These are phyloP conservation scores for Zaprionus lineosus DNA, from an alignment of 2,888 invertebrate genomes.

Conservation along the genomic window DNA sequence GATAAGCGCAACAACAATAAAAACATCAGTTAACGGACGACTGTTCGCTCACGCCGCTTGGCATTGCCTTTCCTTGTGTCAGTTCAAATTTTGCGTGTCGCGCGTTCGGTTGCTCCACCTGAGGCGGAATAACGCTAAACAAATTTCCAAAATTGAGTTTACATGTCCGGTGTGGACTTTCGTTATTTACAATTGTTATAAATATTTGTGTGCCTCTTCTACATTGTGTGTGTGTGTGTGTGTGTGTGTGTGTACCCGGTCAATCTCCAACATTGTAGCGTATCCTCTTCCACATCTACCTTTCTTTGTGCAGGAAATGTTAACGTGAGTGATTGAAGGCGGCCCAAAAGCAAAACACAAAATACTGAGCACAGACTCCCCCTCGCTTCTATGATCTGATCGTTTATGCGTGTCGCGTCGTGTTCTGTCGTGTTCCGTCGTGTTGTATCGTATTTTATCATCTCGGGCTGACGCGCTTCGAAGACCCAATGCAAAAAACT, in stretches of 20 bases:
- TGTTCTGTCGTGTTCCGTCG: not conserved
- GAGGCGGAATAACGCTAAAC: constrained; percentile 15
- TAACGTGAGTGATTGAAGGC: too few species aligned
- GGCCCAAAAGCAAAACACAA: too few species aligned
- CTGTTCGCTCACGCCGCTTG: constrained; percentile 31
- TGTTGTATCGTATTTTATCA: too few species aligned
- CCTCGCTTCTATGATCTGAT: constrained; percentile 56
- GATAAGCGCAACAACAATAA: constrained; percentile 44
- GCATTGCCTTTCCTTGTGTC: constrained; percentile 40
- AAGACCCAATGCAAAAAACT: constrained; percentile 28
- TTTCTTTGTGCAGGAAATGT: too few species aligned
- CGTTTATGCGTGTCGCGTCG: constrained; percentile 43
- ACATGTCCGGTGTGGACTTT: not conserved
- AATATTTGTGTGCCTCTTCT: constrained; percentile 4
- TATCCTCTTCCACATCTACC: too few species aligned
- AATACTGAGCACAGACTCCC: too few species aligned
- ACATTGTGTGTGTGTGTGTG: not conserved
- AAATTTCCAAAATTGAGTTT: constrained; percentile 3
- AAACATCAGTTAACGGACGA: constrained; percentile 4
- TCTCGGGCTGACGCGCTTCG: constrained; percentile 9
- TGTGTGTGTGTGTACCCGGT: not conserved
- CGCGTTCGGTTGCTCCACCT: constrained; percentile 60
- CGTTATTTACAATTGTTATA: constrained; percentile 15
- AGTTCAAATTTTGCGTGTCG: constrained; percentile 65
- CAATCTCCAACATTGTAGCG: too few species aligned